Percentiles rank a stretch among this genome's conserved stretches.
Evolutionary conservation across 2,113 vertebrate genomes (phyloP).

Genomic region (Lagopus leucura): DNA sequence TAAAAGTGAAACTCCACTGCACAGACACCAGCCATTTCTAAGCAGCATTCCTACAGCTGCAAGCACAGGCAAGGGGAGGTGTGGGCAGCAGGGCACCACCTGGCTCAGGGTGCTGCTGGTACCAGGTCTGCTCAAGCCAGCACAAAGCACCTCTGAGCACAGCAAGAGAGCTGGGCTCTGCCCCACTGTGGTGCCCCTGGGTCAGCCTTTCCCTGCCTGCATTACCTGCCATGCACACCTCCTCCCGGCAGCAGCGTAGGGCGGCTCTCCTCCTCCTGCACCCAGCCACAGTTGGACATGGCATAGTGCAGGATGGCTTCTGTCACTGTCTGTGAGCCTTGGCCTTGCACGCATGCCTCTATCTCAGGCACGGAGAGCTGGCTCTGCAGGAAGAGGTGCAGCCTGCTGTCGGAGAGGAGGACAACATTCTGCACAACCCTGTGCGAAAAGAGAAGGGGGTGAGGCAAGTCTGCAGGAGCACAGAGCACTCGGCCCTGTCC

Average conservation of each 20-base stretch:
- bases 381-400: conserved; percentile 97
- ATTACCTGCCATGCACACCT: conserved; percentile 45
- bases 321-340: conserved; percentile 83
- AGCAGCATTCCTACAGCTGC: not conserved
- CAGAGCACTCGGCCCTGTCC: not conserved
- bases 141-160: not conserved
- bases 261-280: conserved; percentile 81
- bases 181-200: rapidly evolving
- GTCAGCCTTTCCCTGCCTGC: rapidly evolving
- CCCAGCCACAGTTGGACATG: conserved; percentile 88
- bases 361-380: conserved; percentile 91
- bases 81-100: not conserved
- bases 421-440: conserved; percentile 93
- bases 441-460: not conserved
- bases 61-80: not conserved
- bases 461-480: not conserved
- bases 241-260: not conserved
- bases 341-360: conserved; percentile 90
- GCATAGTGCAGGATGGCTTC: conserved; percentile 92
- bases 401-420: conserved; percentile 94
- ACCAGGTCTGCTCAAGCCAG: not conserved
- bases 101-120: rapidly evolving
- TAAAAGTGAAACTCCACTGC: not conserved
- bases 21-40: not conserved
- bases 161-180: not conserved